These are phyloP conservation scores for Seladonia tumulorum DNA, from an alignment of 2,888 invertebrate genomes.

Conservation along the genomic window DNA sequence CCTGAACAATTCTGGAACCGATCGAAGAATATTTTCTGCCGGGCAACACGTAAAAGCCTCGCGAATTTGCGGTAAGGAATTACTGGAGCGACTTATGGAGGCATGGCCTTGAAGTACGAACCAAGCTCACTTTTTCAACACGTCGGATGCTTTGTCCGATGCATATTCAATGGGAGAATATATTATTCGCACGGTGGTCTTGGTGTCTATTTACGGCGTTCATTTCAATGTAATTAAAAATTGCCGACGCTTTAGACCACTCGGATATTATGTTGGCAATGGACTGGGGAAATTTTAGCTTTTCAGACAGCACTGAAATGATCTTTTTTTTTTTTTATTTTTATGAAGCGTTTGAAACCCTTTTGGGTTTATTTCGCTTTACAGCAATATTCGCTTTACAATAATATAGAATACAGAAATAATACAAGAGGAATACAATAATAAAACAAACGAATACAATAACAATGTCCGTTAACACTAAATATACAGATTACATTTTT, in stretches of 20 bases:
- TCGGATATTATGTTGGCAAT: not conserved
- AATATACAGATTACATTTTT: too few relatives aligned
- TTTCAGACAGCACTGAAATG: too few relatives aligned
- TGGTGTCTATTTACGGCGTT: not conserved
- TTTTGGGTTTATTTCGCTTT: too few relatives aligned
- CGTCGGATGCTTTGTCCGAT: not conserved
- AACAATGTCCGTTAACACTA: too few relatives aligned
- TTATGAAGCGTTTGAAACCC: too few relatives aligned
- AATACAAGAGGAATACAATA: too few relatives aligned
- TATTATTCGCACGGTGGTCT: not conserved
- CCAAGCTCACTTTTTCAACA: not conserved
- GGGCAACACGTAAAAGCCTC: not conserved
- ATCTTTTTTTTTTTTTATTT: too few relatives aligned
- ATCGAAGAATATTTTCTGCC: not conserved
- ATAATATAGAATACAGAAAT: too few relatives aligned
- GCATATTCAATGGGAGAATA: not conserved
- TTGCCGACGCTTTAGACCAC: not conserved
- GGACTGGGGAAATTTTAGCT: not conserved
- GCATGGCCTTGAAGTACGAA: not conserved
- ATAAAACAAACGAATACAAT: too few relatives aligned
- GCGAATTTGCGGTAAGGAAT: not conserved
- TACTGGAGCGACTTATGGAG: not conserved
- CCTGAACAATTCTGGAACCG: not conserved
- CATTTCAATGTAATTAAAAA: not conserved
- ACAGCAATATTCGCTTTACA: too few relatives aligned